A percentile compares a stretch with the other conserved stretches of the same genome.
These are phyloP conservation scores for Phyllotreta striolata DNA, from an alignment of 2,888 invertebrate species.

Conservation along the genomic window DNA sequence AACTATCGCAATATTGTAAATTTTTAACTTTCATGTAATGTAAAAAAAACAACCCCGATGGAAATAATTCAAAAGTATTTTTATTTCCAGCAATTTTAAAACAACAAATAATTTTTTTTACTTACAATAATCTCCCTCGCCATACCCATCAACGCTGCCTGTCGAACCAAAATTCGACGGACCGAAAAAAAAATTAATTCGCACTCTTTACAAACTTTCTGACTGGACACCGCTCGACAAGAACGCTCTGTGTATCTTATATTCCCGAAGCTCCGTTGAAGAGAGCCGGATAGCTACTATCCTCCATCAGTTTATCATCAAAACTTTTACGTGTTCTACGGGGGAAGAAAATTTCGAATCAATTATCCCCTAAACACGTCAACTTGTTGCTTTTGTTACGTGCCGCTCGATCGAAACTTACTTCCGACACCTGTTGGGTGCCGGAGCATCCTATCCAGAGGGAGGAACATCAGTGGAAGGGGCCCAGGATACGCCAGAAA, in stretches of 20 bases:
- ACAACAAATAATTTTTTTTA: not conserved
- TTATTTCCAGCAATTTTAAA: not conserved
- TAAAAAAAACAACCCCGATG: too few species aligned
- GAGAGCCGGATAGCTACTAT: constrained; percentile 44
- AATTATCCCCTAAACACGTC: constrained; percentile 23
- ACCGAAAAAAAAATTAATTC: constrained; percentile 2
- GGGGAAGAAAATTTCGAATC: constrained; percentile 35
- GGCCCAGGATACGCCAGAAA: not conserved
- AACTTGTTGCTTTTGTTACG: constrained; percentile 37
- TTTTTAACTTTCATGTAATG: too few species aligned
- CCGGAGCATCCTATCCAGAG: not conserved
- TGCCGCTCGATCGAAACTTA: constrained; percentile 25
- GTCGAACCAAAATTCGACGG: not conserved
- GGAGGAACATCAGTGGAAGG: constrained; percentile 10
- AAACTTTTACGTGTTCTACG: constrained; percentile 41
- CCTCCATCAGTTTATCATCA: constrained; percentile 39
- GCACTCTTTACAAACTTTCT: constrained; percentile 7
- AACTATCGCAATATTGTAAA: too few species aligned
- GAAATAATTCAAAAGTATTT: too few species aligned
- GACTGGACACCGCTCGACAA: constrained; percentile 11
- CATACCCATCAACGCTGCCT: not conserved
- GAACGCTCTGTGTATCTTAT: constrained; percentile 29
- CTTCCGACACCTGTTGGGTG: constrained; percentile 39
- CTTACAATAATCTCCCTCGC: constrained; percentile 10
- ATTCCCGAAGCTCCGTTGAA: constrained; percentile 36